Conservation (phyloP, 2,888 invertebrate genomes). For the Maniola hyperantus region DNA sequence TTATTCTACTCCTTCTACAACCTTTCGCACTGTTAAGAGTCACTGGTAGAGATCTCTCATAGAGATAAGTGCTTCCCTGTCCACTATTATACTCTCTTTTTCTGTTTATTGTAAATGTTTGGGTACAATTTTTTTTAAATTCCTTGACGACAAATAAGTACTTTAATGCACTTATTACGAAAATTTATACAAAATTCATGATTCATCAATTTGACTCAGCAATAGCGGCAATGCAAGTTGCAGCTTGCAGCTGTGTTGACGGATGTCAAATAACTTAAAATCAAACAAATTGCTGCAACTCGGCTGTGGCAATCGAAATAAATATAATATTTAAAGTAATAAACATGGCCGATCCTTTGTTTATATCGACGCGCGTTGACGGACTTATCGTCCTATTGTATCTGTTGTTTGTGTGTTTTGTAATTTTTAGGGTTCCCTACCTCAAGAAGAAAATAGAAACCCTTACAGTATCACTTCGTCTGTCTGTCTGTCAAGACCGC, state of each 20-base stretch:
- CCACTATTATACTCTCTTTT: too few species aligned
- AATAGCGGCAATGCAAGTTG: neutral
- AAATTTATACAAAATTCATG: neutral
- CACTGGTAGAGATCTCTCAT: too few species aligned
- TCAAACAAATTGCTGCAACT: slow-evolving; percentile 14
- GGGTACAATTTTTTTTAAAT: too few species aligned
- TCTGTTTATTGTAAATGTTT: too few species aligned
- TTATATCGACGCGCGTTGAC: slow-evolving; percentile 43
- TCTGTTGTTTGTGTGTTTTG: slow-evolving; percentile 39
- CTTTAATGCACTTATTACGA: neutral
- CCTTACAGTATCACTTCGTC: too few species aligned
- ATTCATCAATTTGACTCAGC: neutral
- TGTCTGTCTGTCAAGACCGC: too few species aligned
- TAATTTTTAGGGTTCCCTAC: neutral
- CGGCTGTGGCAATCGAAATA: slow-evolving; percentile 4
- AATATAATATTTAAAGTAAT: slow-evolving; percentile 10
- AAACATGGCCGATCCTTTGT: slow-evolving; percentile 24
- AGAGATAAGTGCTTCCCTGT: too few species aligned
- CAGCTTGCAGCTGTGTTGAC: slow-evolving; percentile 1
- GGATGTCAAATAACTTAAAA: slow-evolving; percentile 13
- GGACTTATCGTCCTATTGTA: slow-evolving; percentile 53
- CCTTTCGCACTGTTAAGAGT: too few species aligned
- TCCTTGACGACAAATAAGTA: neutral
- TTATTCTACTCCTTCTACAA: too few species aligned
- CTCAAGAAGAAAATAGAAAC: too few species aligned